These are phyloP conservation scores for Oceanodroma leucorhoa DNA, from an alignment of 2,797 vertebrate species.

Conservation along the genomic window DNA sequence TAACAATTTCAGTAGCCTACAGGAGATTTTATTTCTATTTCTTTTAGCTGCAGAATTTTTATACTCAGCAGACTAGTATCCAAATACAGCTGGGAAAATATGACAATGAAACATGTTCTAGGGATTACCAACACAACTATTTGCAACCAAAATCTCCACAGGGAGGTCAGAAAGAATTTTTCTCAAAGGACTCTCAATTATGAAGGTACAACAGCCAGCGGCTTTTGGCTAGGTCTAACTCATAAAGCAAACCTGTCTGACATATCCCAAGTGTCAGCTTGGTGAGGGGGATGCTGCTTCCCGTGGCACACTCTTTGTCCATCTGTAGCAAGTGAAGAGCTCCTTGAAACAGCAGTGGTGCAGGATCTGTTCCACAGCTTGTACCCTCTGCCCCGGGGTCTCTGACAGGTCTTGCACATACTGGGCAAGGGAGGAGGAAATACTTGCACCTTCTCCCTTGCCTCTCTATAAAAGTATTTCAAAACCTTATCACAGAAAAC, in stretches of 20 bases:
- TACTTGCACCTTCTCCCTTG: background rate
- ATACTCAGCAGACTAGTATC: background rate
- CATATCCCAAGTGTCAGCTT: background rate
- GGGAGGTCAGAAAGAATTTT: background rate
- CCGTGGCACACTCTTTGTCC: background rate
- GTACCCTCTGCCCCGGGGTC: accelerated
- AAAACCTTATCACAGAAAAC: background rate
- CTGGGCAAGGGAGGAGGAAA: background rate
- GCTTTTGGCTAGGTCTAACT: background rate
- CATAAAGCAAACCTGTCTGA: background rate
- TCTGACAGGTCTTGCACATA: background rate
- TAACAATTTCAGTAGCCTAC: background rate
- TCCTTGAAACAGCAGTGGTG: accelerated
- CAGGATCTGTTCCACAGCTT: background rate
- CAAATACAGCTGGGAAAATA: background rate
- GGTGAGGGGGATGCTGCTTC: background rate
- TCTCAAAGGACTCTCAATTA: background rate
- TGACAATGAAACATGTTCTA: background rate
- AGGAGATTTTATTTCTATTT: slow-evolving; percentile 5
- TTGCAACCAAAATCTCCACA: background rate
- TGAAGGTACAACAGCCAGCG: background rate
- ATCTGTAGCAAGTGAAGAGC: background rate
- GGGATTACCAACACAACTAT: background rate
- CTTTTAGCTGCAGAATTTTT: background rate
- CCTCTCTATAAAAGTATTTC: background rate